A percentile compares a stretch with the other conserved stretches of the same genome.
Evolutionary conservation across 2,113 vertebrate species (phyloP).

Genomic region (Mustela nigripes): DNA sequence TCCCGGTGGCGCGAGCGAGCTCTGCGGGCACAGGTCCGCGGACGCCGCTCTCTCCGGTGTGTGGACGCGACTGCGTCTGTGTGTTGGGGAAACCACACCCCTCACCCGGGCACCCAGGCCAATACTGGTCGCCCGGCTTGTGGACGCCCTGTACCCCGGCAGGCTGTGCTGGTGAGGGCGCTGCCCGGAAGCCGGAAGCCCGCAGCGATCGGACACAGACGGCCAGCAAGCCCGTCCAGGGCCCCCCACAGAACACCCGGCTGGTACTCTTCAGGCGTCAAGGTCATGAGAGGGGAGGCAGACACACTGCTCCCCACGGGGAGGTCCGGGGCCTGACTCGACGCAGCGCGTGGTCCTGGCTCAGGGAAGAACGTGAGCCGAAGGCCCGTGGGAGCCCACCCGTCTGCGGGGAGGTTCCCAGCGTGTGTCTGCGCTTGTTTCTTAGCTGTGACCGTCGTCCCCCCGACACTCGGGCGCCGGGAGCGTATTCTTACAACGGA

Average conservation of each 20-base stretch:
- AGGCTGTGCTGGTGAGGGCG: accelerated
- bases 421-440: accelerated
- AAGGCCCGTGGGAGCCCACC: accelerated
- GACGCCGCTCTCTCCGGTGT: background rate
- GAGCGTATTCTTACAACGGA: background rate
- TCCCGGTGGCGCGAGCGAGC: accelerated
- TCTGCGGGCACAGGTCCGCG: background rate
- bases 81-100: background rate
- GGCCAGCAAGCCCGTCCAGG: background rate
- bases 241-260: background rate
- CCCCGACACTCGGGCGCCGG: background rate
- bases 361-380: accelerated
- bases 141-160: background rate
- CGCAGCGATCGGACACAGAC: accelerated
- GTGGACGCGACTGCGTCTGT: background rate
- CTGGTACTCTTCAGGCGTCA: background rate
- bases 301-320: background rate
- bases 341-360: accelerated
- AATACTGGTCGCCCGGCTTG: accelerated
- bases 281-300: background rate
- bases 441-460: accelerated
- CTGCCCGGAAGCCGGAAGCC: background rate
- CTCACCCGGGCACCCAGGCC: background rate
- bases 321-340: background rate
- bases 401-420: accelerated